phyloP scores from a whole-genome alignment of 2,888 invertebrate species.

The Aleiodes leptofemur region DNA sequence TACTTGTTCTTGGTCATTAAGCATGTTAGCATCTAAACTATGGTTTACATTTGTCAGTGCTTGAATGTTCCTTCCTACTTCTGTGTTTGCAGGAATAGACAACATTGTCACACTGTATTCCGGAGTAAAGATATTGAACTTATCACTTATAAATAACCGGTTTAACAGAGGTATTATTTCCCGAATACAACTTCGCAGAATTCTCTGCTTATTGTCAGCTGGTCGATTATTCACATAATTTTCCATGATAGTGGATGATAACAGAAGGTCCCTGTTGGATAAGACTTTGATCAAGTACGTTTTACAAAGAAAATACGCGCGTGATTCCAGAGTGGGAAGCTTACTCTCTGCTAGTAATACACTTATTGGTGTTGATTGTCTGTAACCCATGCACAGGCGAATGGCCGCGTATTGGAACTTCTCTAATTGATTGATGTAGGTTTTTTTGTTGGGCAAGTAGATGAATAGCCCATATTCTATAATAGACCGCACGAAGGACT shows the following conservation, averaged over 20 bases:
- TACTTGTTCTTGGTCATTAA: background rate
- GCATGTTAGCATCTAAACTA: no score
- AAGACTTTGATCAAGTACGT: conserved; percentile 3
- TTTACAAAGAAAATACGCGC: conserved; percentile 1
- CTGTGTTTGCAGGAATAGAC: background rate
- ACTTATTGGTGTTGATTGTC: background rate
- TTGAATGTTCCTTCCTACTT: background rate
- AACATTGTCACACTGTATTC: background rate
- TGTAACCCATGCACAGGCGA: background rate
- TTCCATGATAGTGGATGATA: conserved; percentile 1
- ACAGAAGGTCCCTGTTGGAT: background rate
- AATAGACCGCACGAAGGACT: conserved; percentile 7
- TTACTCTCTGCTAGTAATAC: background rate
- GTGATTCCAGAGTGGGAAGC: background rate
- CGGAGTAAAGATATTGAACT: background rate
- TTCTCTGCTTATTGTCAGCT: background rate
- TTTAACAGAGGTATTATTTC: background rate
- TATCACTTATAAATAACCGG: background rate
- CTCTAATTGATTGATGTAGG: background rate
- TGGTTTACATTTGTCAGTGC: no score
- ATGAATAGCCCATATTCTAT: conserved; percentile 4
- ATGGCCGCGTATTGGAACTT: background rate
- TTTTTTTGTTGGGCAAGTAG: background rate
- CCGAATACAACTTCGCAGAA: background rate
- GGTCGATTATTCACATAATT: background rate